Percentiles rank a stretch among this genome's conserved stretches.
Conservation (phyloP, 2,888 invertebrate species). For the Drosophila meridiana region DNA sequence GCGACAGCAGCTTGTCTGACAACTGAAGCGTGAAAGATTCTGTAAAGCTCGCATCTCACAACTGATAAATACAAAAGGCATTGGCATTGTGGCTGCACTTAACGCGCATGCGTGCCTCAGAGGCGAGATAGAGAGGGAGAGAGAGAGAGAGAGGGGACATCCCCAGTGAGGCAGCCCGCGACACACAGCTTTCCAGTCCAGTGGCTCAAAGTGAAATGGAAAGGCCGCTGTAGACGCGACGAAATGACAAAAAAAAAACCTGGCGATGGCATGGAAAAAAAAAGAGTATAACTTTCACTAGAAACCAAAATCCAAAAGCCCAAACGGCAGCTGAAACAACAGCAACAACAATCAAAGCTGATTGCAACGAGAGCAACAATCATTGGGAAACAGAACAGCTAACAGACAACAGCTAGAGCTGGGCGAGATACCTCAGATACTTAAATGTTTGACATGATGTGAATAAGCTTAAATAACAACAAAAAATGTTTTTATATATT, state of each 20-base stretch:
- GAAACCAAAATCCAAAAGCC: conserved; percentile 65
- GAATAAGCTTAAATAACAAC: not conserved
- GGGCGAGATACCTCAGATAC: conserved; percentile 2
- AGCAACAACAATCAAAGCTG: conserved; percentile 48
- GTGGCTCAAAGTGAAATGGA: conserved; percentile 62
- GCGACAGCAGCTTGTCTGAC: not conserved
- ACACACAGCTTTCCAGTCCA: conserved; percentile 60
- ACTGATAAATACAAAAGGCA: conserved; percentile 46
- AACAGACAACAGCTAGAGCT: not conserved
- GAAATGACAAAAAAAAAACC: conserved; percentile 55
- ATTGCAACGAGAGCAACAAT: conserved; percentile 45
- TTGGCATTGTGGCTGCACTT: conserved; percentile 58
- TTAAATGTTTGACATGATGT: not conserved
- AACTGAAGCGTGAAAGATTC: conserved; percentile 56
- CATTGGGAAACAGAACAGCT: not conserved
- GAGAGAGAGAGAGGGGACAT: no score
- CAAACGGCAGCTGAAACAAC: conserved; percentile 28
- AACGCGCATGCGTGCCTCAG: conserved; percentile 51
- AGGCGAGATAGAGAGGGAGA: no score
- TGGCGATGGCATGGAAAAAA: conserved; percentile 60
- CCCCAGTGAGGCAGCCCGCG: not conserved
- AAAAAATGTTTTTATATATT: no score
- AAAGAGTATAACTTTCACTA: conserved; percentile 72
- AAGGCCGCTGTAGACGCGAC: conserved; percentile 47
- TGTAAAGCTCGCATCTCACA: conserved; percentile 42